These are phyloP conservation scores for Heliothis peltigera DNA, from an alignment of 2,888 invertebrate genomes.

Conservation along the genomic window DNA sequence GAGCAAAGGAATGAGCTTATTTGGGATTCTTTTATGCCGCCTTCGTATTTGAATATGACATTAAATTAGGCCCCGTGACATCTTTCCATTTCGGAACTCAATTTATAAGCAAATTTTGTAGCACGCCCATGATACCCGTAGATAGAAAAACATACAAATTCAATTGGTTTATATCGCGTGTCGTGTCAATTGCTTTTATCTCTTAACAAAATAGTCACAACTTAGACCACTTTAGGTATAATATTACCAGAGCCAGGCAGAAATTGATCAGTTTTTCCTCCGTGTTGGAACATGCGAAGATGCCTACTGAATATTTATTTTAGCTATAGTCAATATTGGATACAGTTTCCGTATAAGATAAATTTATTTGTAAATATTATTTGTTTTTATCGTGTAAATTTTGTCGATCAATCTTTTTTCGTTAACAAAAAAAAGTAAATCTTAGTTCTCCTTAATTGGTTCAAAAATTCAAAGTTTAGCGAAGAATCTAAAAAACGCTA, in stretches of 20 bases:
- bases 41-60: conserved; percentile 64
- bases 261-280: conserved; percentile 23
- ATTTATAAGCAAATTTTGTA: conserved; percentile 73
- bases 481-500: too few species aligned
- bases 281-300: conserved; percentile 15
- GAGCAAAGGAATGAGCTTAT: conserved; percentile 54
- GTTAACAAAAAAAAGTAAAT: too few species aligned
- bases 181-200: conserved; percentile 36
- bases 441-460: too few species aligned
- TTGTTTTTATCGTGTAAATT: too few species aligned
- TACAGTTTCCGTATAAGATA: neutral
- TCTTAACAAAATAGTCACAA: conserved; percentile 30
- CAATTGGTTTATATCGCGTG: conserved; percentile 25
- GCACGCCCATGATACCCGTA: conserved; percentile 24
- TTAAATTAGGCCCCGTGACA: conserved; percentile 67
- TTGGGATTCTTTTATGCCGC: conserved; percentile 59
- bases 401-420: too few species aligned
- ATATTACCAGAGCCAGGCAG: neutral
- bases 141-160: conserved; percentile 10
- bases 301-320: conserved; percentile 30
- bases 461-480: too few species aligned
- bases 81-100: conserved; percentile 67
- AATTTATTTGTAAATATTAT: too few species aligned
- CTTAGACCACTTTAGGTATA: neutral
- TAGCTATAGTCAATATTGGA: conserved; percentile 13